Evolutionary conservation across 2,113 vertebrate species (phyloP), one percentile per base, ranked within the genome.

Genomic region (Lagopus muta): DNA sequence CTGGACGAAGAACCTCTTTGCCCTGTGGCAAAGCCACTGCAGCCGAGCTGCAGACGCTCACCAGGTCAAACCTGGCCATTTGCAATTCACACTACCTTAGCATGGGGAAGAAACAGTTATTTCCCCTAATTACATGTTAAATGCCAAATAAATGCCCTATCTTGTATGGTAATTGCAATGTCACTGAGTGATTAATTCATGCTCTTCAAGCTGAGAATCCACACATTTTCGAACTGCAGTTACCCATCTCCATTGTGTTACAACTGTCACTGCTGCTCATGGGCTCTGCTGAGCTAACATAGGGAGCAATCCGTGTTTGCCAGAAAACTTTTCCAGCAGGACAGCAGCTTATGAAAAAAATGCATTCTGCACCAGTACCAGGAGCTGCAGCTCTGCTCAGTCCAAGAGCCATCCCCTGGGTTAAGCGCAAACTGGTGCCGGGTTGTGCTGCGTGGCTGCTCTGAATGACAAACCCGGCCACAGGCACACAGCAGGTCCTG

Each of bases 61-160:
- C 78, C 52, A 13, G 67, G 67, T 83, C 78, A 67, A 36, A 60
- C 21, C 69, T 19, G 64, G n/a, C 69, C 91, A 54, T 42, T 74
- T 90, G 65, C 87, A 71, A 38, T 55, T 42, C n/a, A 18, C 60
- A 20, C 27, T 82, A 80, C 30, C 87, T 86, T 77, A 66, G 65
- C 60, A 70, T 0, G 1, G 69, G 72, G 36, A 86, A 95, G 82
- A 94, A 96, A 94, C 13, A 81, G 69, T 81, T 92, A 78, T 72
- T 91, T 83, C 36, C 75, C 36, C 85, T 90, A 86, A 86, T 91
- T 88, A 75, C 82, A 81, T 11, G 72, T 95, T 90, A 92, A 94
- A 91, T 89, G 85, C 75, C 93, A 91, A 93, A 92, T 89, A 94
- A 96, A 91, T 72, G 91, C 79, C 90, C 88, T 83, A 78, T 40